These are phyloP conservation scores for Dryas iulia DNA, from an alignment of 1,140 invertebrate genomes.

Conservation along the genomic window DNA sequence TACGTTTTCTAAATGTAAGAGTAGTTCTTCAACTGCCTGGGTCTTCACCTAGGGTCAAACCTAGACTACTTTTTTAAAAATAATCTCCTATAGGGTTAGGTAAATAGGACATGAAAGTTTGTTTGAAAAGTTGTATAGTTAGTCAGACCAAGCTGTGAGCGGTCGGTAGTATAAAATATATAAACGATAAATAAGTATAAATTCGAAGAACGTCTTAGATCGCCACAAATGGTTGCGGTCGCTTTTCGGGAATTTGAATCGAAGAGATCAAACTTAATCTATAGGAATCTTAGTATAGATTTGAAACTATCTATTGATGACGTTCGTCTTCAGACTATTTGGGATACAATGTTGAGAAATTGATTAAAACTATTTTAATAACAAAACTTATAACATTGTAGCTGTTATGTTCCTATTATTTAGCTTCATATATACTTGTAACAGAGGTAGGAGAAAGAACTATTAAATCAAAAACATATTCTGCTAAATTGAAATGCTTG, in stretches of 20 bases:
- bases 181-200: neutral
- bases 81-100: too few relatives aligned
- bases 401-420: neutral
- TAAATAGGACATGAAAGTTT: too few relatives aligned
- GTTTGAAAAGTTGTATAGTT: too few relatives aligned
- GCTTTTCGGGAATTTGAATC: neutral
- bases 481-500: slow-evolving; percentile 1
- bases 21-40: too few relatives aligned
- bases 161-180: too few relatives aligned
- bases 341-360: neutral
- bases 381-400: neutral
- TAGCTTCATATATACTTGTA: too few relatives aligned
- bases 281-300: neutral
- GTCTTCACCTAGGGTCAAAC: too few relatives aligned
- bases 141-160: too few relatives aligned
- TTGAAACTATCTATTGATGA: neutral
- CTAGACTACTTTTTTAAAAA: too few relatives aligned
- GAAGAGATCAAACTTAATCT: neutral
- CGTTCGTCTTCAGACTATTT: neutral
- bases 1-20: too few relatives aligned
- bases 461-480: neutral
- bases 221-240: neutral
- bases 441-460: neutral
- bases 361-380: neutral
- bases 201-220: neutral